phyloP scores from a whole-genome alignment of 2,797 vertebrate species.

The Enteromius viviparus region DNA sequence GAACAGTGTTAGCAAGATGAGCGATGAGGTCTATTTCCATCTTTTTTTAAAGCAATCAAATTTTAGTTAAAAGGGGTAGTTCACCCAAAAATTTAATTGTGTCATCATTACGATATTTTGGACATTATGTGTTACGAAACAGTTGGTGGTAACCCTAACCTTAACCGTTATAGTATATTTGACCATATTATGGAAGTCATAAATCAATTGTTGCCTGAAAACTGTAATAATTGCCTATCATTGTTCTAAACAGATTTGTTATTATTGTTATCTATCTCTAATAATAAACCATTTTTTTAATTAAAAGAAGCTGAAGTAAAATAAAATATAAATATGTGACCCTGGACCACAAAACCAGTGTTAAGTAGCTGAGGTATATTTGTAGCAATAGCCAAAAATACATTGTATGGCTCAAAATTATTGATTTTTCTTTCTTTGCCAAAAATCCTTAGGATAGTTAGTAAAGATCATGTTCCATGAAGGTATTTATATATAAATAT shows the following conservation, averaged over 20 bases:
- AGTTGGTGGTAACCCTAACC: neutral
- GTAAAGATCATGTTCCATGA: too few relatives aligned
- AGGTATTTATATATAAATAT: neutral
- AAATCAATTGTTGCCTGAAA: too few relatives aligned
- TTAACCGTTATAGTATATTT: neutral
- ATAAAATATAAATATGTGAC: neutral
- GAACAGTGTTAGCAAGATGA: neutral
- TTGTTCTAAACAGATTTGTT: neutral
- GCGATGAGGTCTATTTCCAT: constrained; percentile 11
- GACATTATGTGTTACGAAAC: neutral
- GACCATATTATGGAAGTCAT: neutral
- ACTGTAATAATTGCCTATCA: neutral
- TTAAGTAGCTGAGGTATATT: too few relatives aligned
- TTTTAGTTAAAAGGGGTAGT: neutral
- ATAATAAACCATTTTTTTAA: neutral
- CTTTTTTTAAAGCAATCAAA: neutral
- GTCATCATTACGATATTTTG: neutral
- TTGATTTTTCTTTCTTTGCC: too few relatives aligned
- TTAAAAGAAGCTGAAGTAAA: neutral
- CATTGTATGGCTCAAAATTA: too few relatives aligned
- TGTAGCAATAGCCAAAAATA: too few relatives aligned
- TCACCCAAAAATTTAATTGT: neutral
- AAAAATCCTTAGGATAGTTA: too few relatives aligned
- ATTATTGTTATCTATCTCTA: neutral
- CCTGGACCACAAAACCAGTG: too few relatives aligned